phyloP scores from a whole-genome alignment of 1,140 invertebrate genomes.

The Parapsyche elsis region DNA sequence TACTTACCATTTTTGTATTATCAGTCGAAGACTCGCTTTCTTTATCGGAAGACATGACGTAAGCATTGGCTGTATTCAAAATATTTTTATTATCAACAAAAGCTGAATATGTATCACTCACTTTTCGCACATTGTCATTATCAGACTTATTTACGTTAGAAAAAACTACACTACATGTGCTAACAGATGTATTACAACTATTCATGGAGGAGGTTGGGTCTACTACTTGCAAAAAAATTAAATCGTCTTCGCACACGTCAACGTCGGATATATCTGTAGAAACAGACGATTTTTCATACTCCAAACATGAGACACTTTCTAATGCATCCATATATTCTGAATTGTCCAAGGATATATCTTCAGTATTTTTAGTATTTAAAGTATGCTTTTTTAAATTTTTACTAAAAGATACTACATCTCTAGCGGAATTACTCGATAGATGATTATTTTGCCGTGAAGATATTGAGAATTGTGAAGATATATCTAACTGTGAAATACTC shows the following conservation, averaged over 20 bases:
- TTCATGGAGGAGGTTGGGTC: neutral
- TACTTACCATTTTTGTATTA: neutral
- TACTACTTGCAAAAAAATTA: neutral
- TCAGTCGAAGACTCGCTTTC: constrained; percentile 26
- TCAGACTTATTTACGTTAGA: constrained; percentile 20
- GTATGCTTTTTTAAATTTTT: neutral
- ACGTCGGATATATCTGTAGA: neutral
- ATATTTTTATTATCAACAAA: neutral
- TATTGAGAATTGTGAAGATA: neutral
- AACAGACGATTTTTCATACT: neutral
- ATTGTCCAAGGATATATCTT: constrained; percentile 26
- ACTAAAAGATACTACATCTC: neutral
- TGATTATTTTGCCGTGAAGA: neutral
- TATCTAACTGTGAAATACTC: constrained; percentile 40
- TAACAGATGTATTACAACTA: neutral
- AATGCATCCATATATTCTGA: constrained; percentile 34
- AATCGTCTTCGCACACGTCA: neutral
- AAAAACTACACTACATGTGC: neutral
- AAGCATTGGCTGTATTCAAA: neutral
- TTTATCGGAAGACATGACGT: constrained; percentile 23
- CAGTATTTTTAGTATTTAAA: neutral
- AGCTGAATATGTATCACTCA: neutral
- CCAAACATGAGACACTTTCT: neutral
- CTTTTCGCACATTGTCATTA: neutral
- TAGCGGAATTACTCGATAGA: neutral